These are phyloP conservation scores for Sitobion miscanthi DNA, from an alignment of 1,140 invertebrate genomes.

Conservation along the genomic window DNA sequence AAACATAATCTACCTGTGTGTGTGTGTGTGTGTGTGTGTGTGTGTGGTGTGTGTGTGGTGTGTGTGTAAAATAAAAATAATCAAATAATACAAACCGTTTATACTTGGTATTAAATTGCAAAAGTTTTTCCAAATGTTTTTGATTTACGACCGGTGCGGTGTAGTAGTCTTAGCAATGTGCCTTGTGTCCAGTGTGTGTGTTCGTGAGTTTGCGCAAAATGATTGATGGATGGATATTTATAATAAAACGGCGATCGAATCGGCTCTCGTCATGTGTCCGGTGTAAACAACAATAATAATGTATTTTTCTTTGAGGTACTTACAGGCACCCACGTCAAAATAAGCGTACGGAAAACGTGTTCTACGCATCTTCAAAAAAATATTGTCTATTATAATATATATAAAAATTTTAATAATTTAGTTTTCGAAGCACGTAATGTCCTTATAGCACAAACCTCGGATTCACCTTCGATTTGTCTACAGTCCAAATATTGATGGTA, in stretches of 20 bases:
- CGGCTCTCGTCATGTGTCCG: not conserved
- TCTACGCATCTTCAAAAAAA: not conserved
- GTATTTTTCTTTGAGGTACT: not conserved
- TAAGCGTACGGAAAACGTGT: not conserved
- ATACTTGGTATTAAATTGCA: not conserved
- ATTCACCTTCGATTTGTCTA: not conserved
- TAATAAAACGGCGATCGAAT: not conserved
- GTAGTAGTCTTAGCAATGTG: not conserved
- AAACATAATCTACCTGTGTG: not conserved
- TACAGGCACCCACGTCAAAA: not conserved
- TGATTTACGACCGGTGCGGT: not conserved
- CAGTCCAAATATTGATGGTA: not conserved
- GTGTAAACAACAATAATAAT: constrained; percentile 9
- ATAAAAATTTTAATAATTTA: not conserved
- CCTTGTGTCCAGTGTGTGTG: not conserved
- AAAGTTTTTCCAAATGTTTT: not conserved
- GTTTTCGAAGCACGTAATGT: not conserved
- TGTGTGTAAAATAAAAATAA: not conserved
- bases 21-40: not conserved
- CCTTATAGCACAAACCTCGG: not conserved
- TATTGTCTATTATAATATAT: not conserved
- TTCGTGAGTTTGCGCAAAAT: not conserved
- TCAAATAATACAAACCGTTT: not conserved
- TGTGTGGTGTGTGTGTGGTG: too few relatives aligned
- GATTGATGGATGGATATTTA: constrained; percentile 2